These are phyloP conservation scores for Acrocephalus scirpaceus DNA, from an alignment of 2,797 vertebrate species.

Conservation along the genomic window DNA sequence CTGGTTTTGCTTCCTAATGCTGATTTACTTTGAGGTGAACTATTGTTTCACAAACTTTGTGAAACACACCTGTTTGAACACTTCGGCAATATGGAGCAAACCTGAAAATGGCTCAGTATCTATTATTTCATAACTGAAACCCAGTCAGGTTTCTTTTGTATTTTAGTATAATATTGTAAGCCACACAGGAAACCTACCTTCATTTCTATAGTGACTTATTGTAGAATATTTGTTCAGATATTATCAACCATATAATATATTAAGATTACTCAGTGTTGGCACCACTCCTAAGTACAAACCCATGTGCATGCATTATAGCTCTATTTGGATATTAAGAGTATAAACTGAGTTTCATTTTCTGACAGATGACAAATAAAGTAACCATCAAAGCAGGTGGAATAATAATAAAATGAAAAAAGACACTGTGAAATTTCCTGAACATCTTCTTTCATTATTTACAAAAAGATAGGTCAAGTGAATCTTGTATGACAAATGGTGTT, in stretches of 20 bases:
- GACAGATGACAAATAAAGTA: constrained; percentile 47
- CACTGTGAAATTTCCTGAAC: constrained; percentile 46
- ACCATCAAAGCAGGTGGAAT: constrained; percentile 57
- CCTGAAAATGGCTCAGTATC: constrained; percentile 60
- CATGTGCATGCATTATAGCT: background rate
- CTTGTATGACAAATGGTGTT: background rate
- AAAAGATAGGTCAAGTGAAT: constrained; percentile 30
- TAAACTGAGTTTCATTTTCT: constrained; percentile 70
- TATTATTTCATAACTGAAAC: constrained; percentile 75
- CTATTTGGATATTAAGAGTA: constrained; percentile 2
- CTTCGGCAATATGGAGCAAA: constrained; percentile 47
- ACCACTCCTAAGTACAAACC: constrained; percentile 25
- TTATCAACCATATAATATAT: constrained; percentile 47
- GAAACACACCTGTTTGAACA: constrained; percentile 60
- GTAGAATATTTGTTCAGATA: constrained; percentile 54
- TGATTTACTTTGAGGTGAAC: constrained; percentile 61
- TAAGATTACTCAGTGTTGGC: constrained; percentile 62
- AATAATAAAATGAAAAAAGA: constrained; percentile 34
- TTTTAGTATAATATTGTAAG: constrained; percentile 42
- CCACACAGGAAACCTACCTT: constrained; percentile 68
- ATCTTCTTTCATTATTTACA: constrained; percentile 49
- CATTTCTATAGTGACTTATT: constrained; percentile 56
- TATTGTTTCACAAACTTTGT: constrained; percentile 57
- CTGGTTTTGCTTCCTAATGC: constrained; percentile 64
- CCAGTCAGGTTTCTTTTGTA: constrained; percentile 56